Evolutionary conservation across 2,888 invertebrate species (phyloP).

Genomic region (Drosophila mercatorum): DNA sequence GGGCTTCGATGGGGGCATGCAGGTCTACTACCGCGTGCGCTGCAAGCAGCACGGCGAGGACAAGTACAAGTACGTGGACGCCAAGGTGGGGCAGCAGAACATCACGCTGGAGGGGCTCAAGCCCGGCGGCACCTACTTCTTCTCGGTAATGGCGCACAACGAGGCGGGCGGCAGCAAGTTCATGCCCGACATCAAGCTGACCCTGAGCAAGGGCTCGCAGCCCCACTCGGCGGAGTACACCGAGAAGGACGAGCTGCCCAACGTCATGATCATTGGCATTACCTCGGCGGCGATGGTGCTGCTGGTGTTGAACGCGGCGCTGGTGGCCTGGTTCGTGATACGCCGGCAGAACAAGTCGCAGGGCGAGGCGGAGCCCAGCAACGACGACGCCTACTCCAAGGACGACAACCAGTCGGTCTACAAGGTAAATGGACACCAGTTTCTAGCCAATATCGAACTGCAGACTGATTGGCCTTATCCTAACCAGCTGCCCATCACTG

Average conservation of each 20-base stretch:
- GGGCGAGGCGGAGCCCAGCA: conserved; percentile 80
- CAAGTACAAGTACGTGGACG: conserved; percentile 81
- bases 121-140: conserved; percentile 78
- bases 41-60: conserved; percentile 79
- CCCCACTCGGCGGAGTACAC: conserved; percentile 78
- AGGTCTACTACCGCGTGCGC: conserved; percentile 81
- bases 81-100: conserved; percentile 77
- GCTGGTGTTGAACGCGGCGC: conserved; percentile 79
- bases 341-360: conserved; percentile 81
- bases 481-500: conserved; percentile 81
- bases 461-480: conserved; percentile 33
- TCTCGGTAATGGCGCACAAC: conserved; percentile 83
- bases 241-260: conserved; percentile 83
- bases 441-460: conserved; percentile 8
- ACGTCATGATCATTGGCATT: conserved; percentile 83
- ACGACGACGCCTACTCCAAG: conserved; percentile 83
- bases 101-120: conserved; percentile 76
- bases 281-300: conserved; percentile 83
- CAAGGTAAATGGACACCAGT: conserved; percentile 68
- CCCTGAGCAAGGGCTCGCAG: conserved; percentile 78
- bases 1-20: conserved; percentile 82
- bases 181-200: conserved; percentile 78
- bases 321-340: conserved; percentile 83
- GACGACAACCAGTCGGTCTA: conserved; percentile 83
- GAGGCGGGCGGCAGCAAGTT: conserved; percentile 83